Percentiles rank a stretch among this genome's conserved stretches.
phyloP scores from a whole-genome alignment of 2,797 vertebrate genomes.

The Dermochelys coriacea region DNA sequence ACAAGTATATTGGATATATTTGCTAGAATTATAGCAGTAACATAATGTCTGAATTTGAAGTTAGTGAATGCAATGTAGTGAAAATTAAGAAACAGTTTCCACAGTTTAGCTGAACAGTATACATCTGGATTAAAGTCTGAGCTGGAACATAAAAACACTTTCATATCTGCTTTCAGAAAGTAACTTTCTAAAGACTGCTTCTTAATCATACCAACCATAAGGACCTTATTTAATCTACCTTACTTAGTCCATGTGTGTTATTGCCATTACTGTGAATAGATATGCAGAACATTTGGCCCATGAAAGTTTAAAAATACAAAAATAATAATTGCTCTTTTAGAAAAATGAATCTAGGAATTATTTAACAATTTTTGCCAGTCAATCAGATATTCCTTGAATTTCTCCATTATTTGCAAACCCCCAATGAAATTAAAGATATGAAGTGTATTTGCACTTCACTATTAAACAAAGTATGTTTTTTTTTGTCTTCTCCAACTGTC shows the following conservation, averaged over 20 bases:
- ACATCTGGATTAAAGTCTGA: neutral
- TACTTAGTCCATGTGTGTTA: too few relatives aligned
- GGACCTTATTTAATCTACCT: too few relatives aligned
- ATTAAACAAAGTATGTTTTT: neutral
- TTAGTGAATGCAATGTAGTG: neutral
- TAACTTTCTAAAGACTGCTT: too few relatives aligned
- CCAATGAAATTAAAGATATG: neutral
- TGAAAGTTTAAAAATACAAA: too few relatives aligned
- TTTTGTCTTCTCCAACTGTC: neutral
- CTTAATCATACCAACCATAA: too few relatives aligned
- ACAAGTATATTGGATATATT: neutral
- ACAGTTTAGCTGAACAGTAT: neutral
- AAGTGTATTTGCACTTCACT: neutral
- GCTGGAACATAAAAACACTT: neutral
- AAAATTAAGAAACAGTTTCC: conserved; percentile 20
- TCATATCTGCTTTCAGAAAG: neutral
- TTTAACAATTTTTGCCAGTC: too few relatives aligned
- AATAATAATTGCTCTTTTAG: too few relatives aligned
- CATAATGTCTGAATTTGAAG: neutral
- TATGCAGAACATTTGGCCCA: neutral
- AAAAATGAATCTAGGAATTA: too few relatives aligned
- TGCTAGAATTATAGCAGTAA: neutral
- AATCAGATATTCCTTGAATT: too few relatives aligned
- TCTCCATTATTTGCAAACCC: neutral
- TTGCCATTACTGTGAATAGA: neutral